Conservation (phyloP, 2,113 vertebrate species). For the Limanda limanda region DNA sequence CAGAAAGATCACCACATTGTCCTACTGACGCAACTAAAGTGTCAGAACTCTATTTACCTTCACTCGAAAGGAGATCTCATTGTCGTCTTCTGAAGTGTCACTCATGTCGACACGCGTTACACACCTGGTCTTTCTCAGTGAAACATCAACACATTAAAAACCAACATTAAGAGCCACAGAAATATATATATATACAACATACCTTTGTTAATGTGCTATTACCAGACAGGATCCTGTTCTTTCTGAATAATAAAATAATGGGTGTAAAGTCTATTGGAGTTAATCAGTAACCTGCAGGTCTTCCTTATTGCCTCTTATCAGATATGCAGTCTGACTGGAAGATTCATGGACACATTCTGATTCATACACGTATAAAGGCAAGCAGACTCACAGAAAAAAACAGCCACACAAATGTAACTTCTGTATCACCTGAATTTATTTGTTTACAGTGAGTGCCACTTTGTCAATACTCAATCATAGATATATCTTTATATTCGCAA, state of each 20-base stretch:
- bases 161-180: background rate
- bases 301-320: slow-evolving; percentile 74
- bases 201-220: no score
- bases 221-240: no score
- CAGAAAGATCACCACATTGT: background rate
- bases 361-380: background rate
- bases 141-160: background rate
- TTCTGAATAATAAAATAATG: no score
- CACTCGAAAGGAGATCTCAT: slow-evolving; percentile 77
- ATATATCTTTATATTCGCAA: slow-evolving; percentile 29
- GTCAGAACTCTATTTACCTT: slow-evolving; percentile 67
- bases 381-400: background rate
- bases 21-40: background rate
- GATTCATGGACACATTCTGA: background rate
- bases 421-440: slow-evolving; percentile 46
- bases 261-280: no score
- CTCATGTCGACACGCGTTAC: slow-evolving; percentile 58
- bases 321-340: background rate
- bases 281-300: slow-evolving; percentile 68
- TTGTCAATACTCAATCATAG: slow-evolving; percentile 32
- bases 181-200: no score
- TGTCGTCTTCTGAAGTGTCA: slow-evolving; percentile 68
- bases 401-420: background rate
- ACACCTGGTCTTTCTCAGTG: background rate
- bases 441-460: slow-evolving; percentile 45